Evolutionary conservation across 2,888 invertebrate species (phyloP), one percentile per base, ranked within the genome.

Genomic region (Limenitis camilla): DNA sequence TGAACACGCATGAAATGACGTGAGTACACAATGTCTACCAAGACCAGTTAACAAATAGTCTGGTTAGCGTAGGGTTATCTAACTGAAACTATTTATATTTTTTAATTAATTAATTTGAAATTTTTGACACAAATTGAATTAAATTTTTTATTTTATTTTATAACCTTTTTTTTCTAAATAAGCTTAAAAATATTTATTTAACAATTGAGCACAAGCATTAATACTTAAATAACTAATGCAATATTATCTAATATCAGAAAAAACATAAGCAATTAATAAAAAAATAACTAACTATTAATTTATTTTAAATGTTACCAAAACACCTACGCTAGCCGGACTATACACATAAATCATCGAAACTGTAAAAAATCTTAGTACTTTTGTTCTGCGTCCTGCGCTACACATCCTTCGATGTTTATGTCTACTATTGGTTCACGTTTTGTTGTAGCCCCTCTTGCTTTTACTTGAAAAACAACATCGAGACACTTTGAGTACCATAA

Each of bases 381-480:
- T 64, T 61, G 54, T 52, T 59, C 59, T 52, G 62, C 60, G 55
- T 58, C 62, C 57, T 19, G 57, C 63, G 59, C 54, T 58, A 61
- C 53, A 59, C 47, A 62, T 54, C 59, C 64, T 58, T 62, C 63
- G 59, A 49, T 56, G 58, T 54, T 57, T 55, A 63, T 53, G 53
- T n/a, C 54, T 53, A 59, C 62, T 70, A 71, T 67, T 70, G 62
- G 69, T 75, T 81, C 82, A 80, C 71, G 76, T 74, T 79, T 81
- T 79, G 78, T 70, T 72, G 76, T 63, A 57, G 81, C 75, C 76
- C 74, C 81, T 74, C 83, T 81, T 83, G 76, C 69, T 64, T 78
- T 77, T 79, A 82, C 85, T 84, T 84, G 83, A 83, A 82, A 81
- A 76, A 81, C 65, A 80, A 81, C 69, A 59, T 49, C 56, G 55